Conservation (phyloP, 2,797 vertebrate species). For the Prunella strophiata region DNA sequence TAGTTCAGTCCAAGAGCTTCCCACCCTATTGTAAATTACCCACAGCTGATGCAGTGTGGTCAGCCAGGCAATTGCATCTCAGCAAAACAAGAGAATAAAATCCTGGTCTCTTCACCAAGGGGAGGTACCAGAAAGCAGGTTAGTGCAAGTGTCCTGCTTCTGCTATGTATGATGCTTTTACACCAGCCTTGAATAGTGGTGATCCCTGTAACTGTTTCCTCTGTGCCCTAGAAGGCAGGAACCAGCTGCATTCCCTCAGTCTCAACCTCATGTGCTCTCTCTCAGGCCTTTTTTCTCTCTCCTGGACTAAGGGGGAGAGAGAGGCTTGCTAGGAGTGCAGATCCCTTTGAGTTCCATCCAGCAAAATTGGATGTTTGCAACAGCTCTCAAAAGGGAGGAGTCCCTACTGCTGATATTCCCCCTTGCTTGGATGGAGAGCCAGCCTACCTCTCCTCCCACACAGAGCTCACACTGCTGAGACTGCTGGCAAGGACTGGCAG, state of each 20-base stretch:
- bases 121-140: background rate
- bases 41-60: background rate
- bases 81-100: background rate
- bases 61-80: background rate
- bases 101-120: background rate
- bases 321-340: background rate
- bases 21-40: background rate
- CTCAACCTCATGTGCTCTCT: background rate
- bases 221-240: background rate
- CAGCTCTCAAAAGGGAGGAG: background rate
- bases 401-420: background rate
- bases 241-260: background rate
- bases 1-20: background rate
- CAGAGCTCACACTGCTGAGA: background rate
- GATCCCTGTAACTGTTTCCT: background rate
- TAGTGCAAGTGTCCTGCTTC: background rate
- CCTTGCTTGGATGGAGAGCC: background rate
- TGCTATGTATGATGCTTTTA: background rate
- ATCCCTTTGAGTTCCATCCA: background rate
- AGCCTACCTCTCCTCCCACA: background rate
- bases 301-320: background rate
- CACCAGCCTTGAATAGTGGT: background rate
- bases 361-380: background rate
- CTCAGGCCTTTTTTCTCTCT: background rate
- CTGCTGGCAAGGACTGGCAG: background rate